Evolutionary conservation across 1,140 invertebrate species (phyloP), one percentile per base, ranked within the genome.

Genomic region (Drosophila kepulauana): DNA sequence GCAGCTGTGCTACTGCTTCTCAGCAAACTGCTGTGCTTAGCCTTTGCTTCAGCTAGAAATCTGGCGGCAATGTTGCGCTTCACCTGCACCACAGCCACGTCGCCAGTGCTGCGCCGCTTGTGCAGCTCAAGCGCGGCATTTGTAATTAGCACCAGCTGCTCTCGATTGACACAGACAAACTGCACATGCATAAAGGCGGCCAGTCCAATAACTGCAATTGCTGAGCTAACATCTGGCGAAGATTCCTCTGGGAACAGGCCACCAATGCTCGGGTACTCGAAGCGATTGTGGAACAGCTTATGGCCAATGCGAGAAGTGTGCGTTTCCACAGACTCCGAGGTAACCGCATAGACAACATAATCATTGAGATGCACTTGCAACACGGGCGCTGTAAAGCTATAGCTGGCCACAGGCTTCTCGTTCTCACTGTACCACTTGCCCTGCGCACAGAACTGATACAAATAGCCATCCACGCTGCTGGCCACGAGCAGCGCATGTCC

Each of bases 291-390:
- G 51, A 92, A 93, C 1, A 95, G 80, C 46, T 94, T 93, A 85
- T 96, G 94, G 0, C 95, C 94, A 38, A 95, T 93, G 38, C 96
- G 93, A 30, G 96, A 93, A 0, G 96, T 97, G 76, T 97, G 97
- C 0, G 96, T 96, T 89, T 97, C 96, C 5, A 97, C 93, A 1
- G 96, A 96, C 67, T 95, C 95, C 45, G 96, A 95, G 1, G 96
- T 97, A 0, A 97, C 90, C 0, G 96, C 96, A 89, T 97, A 96
- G 1, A 97, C 88, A 56, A 96, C 94, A 59, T 95, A 95, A 65
- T 95, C 93, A 79, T 96, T 96, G 10, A 97, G 92, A 5, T 94
- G 94, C 33, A 97, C 94, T 52, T 94, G 93, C 68, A 94, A 93
- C 10, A 97, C 95, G 1, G 95, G 94, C 1, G 96, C 95, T 0